A percentile compares a stretch with the other conserved stretches of the same genome.
These are phyloP conservation scores for Neodiprion pinetum DNA, from an alignment of 1,140 invertebrate genomes.

Conservation along the genomic window DNA sequence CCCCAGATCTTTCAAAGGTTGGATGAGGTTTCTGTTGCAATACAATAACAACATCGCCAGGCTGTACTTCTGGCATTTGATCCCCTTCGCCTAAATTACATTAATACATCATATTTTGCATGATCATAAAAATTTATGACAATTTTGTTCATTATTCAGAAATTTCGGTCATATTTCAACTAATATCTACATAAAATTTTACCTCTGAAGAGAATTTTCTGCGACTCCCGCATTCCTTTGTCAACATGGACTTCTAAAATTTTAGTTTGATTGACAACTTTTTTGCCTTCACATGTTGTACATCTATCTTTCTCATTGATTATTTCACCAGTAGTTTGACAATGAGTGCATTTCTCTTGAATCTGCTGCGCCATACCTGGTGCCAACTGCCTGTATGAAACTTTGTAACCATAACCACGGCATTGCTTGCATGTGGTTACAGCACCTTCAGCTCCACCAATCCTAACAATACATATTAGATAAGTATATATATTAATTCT, in stretches of 20 bases:
- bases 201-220: constrained; percentile 83
- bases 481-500: background rate
- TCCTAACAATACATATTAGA: constrained; percentile 28
- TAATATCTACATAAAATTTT: background rate
- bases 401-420: constrained; percentile 79
- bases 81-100: constrained; percentile 76
- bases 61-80: constrained; percentile 82
- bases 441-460: constrained; percentile 81
- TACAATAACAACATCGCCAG: constrained; percentile 90
- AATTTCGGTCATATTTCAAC: too few species aligned
- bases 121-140: background rate
- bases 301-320: constrained; percentile 86
- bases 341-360: constrained; percentile 76
- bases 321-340: constrained; percentile 74
- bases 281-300: constrained; percentile 80
- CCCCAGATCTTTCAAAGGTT: constrained; percentile 75
- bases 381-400: constrained; percentile 72
- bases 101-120: too few species aligned
- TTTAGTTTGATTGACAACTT: constrained; percentile 79
- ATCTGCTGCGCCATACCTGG: constrained; percentile 87
- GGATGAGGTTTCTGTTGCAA: constrained; percentile 84
- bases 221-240: constrained; percentile 88
- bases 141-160: background rate
- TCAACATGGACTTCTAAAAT: constrained; percentile 90
- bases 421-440: constrained; percentile 77